Base-by-base conservation (phyloP, 2,797 vertebrate genomes). In the Zalophus californianus region DNA sequence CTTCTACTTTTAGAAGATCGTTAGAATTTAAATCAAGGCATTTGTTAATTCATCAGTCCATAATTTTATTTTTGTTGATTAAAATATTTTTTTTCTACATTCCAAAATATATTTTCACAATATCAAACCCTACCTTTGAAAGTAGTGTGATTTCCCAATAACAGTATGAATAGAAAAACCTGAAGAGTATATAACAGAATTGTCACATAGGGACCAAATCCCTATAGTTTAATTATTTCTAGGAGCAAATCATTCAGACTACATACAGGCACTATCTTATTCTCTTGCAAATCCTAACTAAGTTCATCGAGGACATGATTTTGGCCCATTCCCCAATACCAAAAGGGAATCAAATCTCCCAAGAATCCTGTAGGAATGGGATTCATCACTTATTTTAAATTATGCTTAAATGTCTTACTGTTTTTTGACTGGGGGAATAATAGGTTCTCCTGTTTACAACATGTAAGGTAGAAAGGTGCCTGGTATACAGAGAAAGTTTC, bases 61-160 rank as follows among this genome's bases (percentile, higher is more conserved):
- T 27, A 10, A 72, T 20, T 72, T 72, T 64, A 52, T n/a, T 66
- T 86, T 83, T 83, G 54, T 35, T 13, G 20, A 79, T 41, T 50
- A 66, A 93, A 90, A 83, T 23, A 56, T 27, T 35, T 84, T 12
- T 12, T 73, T 79, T 94, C 32, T 70, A 20, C 5, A 75, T 80
- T 70, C 0, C 2, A 64, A 89, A 64, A 52, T 89, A 48, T 20
- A 56, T 56, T 44, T 83, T 88, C 75, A 50, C 16, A 20, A 29
- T 41, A 54, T 7, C 15, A 64, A 84, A 27, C 35, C 87, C 41
- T 96, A 97, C 97, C 94, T 97, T 86, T 86, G n/a, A 66, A 66
- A 83, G 23, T 27, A 68, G 13, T 56, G 18, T 25, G 29, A 60
- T 82, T 86, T 97, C 27, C 56, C 32, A 72, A 52, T 4, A 6